These are phyloP conservation scores for Ascidia mentula DNA, from an alignment of 23 tunicate genomes.

Conservation along the genomic window DNA sequence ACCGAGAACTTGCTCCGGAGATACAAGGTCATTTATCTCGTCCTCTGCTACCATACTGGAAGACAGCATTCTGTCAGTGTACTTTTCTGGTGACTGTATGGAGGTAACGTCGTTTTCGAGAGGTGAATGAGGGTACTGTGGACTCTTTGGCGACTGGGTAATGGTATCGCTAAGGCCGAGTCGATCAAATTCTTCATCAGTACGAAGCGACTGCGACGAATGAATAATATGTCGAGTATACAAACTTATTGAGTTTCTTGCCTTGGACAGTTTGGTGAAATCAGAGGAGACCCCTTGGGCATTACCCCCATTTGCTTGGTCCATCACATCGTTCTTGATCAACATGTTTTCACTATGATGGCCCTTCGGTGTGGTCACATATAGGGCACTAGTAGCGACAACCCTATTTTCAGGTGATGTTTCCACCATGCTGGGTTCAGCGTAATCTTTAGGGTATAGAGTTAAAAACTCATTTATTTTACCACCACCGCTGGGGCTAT, in stretches of 20 bases:
- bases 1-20: neutral
- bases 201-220: neutral
- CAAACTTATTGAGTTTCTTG: neutral
- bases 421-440: neutral
- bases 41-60: neutral
- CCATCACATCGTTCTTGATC: neutral
- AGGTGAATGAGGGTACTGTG: neutral
- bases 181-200: neutral
- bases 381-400: neutral
- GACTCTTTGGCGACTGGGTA: no score
- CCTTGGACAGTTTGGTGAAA: neutral
- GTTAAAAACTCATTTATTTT: neutral
- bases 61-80: constrained; percentile 3
- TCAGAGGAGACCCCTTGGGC: neutral
- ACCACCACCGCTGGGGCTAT: neutral
- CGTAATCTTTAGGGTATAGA: neutral
- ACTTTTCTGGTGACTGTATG: constrained; percentile 2
- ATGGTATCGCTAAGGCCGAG: neutral
- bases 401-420: neutral
- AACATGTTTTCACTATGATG: neutral
- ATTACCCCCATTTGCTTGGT: neutral
- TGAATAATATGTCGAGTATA: neutral
- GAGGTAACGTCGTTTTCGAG: neutral
- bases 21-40: neutral
- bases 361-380: neutral